A percentile compares a stretch with the other conserved stretches of the same genome.
These are phyloP conservation scores for Drosophila rubida DNA, from an alignment of 2,888 invertebrate genomes.

Conservation along the genomic window DNA sequence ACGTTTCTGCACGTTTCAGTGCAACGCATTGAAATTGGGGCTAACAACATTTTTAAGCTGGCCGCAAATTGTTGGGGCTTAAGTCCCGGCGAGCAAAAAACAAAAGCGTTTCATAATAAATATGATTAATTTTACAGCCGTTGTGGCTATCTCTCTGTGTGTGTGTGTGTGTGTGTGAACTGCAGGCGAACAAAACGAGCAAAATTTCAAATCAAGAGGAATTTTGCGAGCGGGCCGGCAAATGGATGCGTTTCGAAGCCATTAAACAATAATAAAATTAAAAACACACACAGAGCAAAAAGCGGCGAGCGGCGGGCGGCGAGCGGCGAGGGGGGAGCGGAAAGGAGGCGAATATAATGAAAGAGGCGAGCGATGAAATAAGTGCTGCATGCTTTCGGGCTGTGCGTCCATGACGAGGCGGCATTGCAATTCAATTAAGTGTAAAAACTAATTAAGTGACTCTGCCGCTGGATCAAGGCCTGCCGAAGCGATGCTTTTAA, in stretches of 20 bases:
- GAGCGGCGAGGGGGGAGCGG: no score
- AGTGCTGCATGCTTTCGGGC: constrained; percentile 44
- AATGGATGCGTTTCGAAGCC: constrained; percentile 5
- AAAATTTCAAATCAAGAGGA: constrained; percentile 28
- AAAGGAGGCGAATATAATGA: no score
- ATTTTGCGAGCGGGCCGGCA: constrained; percentile 16
- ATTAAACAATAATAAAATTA: constrained; percentile 37
- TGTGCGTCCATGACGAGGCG: constrained; percentile 54
- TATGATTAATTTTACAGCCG: constrained; percentile 62
- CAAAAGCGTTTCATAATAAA: constrained; percentile 60
- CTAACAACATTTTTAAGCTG: constrained; percentile 61
- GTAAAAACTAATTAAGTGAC: constrained; percentile 81
- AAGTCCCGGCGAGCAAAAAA: constrained; percentile 26
- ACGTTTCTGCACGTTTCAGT: constrained; percentile 17
- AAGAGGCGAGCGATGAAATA: background rate
- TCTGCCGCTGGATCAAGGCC: constrained; percentile 35
- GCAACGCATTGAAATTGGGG: constrained; percentile 51
- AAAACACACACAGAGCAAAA: constrained; percentile 11
- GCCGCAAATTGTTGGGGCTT: constrained; percentile 71
- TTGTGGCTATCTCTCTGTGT: constrained; percentile 15
- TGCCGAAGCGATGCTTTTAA: constrained; percentile 33
- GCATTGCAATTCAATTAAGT: constrained; percentile 80
- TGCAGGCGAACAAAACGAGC: constrained; percentile 6
- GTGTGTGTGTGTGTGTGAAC: constrained; percentile 6
- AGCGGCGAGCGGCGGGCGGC: no score